Evolutionary conservation across 1,140 invertebrate genomes (phyloP), one percentile per base, ranked within the genome.

Genomic region (Panulirus ornatus): DNA sequence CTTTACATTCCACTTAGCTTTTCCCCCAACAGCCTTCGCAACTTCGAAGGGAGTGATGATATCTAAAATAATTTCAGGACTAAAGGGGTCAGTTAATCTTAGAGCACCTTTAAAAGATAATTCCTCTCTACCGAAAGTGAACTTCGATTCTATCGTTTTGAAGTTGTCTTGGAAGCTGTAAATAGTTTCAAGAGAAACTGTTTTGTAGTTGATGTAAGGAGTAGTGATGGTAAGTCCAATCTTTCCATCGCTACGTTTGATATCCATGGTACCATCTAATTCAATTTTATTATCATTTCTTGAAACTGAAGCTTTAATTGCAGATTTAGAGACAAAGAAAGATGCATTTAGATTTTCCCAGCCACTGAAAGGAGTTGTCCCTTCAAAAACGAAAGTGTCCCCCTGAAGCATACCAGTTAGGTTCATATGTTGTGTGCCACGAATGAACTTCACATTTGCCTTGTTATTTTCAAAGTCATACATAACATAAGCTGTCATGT

Each of bases 281-380:
- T 87, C 75, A 79, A 87, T 87, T 63, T 79, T 87, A 0, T n/a
- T 19, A n/a, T 87, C 75, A 27, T 87, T 87, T 36, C 75, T 78
- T 1, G 47, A 27, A 11, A 76, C 70, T 30, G 27, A 44, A 36
- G 84, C 84, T 6, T 42, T 63, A 54, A 87, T 66, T n/a, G 84
- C 75, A 40, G 84, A 78, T 11, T 63, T 30, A 38, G 84, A 87
- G 22, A 63, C 51, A 14, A 87, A 87, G 75, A 87, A 87, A 22
- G 73, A 78, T 16, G 84, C 84, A n/a, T 78, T 63, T 14, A 87
- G 84, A 34, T 27, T 36, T 63, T 87, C 84, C 84, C 84, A 87
- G 34, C 71, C 84, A 19, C 36, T 73, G 84, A 79, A 66, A 38
- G 84, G 84, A 51, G 84, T 87, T 44, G 54, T 78, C n/a, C 38